Evolutionary conservation across 2,888 invertebrate species (phyloP).

Genomic region (Tenthredo mesomela): DNA sequence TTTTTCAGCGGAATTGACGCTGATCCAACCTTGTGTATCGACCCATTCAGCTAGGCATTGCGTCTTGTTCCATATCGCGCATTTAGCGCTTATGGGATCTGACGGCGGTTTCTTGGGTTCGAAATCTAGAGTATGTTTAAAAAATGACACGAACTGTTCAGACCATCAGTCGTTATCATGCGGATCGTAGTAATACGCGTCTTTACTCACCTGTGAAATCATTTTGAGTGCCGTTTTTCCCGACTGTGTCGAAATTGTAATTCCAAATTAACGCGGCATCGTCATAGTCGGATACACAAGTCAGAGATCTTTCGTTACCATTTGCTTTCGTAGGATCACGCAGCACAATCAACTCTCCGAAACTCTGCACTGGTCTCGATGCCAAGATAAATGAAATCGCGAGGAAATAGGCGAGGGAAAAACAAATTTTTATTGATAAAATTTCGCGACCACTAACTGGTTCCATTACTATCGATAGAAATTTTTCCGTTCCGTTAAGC

Average conservation of each 20-base stretch:
- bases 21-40: constrained; percentile 57
- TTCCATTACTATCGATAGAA: neutral
- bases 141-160: neutral
- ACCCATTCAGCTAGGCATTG: constrained; percentile 55
- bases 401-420: neutral
- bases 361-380: neutral
- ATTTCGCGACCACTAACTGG: neutral
- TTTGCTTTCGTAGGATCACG: neutral
- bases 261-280: constrained; percentile 64
- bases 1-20: constrained; percentile 53
- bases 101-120: neutral
- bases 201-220: neutral
- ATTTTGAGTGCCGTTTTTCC: neutral
- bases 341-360: constrained; percentile 52
- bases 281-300: constrained; percentile 62
- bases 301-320: neutral
- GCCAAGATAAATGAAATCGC: neutral
- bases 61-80: neutral
- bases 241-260: constrained; percentile 4
- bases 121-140: neutral
- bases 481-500: neutral
- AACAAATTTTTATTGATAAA: neutral
- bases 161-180: neutral
- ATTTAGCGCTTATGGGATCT: constrained; percentile 51
- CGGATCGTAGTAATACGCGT: neutral